These are phyloP conservation scores for Ridgeia piscesae DNA, from an alignment of 1,140 invertebrate species.

Conservation along the genomic window DNA sequence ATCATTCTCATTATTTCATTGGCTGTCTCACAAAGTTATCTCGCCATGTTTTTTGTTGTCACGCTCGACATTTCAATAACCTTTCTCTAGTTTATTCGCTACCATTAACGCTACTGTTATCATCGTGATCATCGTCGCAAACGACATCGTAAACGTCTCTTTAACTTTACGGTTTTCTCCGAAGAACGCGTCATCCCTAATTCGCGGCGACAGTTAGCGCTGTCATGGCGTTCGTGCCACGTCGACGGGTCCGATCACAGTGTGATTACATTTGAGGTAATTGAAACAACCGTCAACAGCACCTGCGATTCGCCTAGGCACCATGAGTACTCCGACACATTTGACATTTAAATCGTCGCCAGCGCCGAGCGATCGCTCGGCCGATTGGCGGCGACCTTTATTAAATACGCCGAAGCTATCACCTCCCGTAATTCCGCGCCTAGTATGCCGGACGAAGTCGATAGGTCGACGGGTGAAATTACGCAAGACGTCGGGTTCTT, in stretches of 20 bases:
- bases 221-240: neutral
- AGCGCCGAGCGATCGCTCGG: neutral
- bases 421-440: neutral
- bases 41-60: too few relatives aligned
- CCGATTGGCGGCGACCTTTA: neutral
- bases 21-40: too few relatives aligned
- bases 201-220: neutral
- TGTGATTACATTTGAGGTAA: neutral
- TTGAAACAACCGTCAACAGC: neutral
- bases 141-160: too few relatives aligned
- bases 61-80: too few relatives aligned
- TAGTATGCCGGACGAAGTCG: neutral
- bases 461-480: neutral
- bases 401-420: neutral
- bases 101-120: too few relatives aligned
- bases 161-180: too few relatives aligned
- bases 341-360: neutral
- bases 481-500: neutral
- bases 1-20: too few relatives aligned
- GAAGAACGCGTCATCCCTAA: neutral
- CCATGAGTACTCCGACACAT: neutral
- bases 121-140: too few relatives aligned
- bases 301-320: neutral
- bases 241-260: neutral
- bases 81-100: too few relatives aligned